Evolutionary conservation across 2,888 invertebrate species (phyloP), one percentile per base, ranked within the genome.

Genomic region (Lasioglossum figueresi): DNA sequence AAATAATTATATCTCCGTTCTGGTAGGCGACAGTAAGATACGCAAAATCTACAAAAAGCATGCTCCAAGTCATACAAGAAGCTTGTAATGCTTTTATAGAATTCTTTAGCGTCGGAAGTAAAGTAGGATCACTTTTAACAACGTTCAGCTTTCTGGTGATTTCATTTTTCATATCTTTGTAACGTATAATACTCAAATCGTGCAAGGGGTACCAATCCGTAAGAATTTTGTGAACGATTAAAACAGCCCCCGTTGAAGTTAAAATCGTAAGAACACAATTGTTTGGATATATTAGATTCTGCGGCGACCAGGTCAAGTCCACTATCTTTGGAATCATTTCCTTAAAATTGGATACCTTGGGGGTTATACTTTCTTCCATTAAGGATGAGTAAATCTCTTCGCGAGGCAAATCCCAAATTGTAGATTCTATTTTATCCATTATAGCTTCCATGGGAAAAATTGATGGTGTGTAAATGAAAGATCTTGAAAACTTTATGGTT

Each of bases 61-160:
- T 59, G 74, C 95, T 95, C 95, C 95, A 95, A 23, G 88, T 79
- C 2, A 93, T 85, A n/a, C 92, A 88, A 6, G 93, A 93, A 6
- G 92, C 92, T 45, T 92, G 87, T 2, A 94, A 80, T 48, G 90
- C 81, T 59, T 92, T 88, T 1, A 93, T 74, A 43, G 86, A 90
- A 6, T 85, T 80, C 71, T 34, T 89, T 34, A 90, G 72, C 23
- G 23, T 70, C 45, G 40, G 45, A 59, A 43, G 73, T 0, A 76
- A 59, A 2, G 71, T 40, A 19, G 83, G 31, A 40, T 86, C 45
- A 19, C 63, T 45, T 40, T 78, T 45, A 31, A 45, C 73, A 43
- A 81, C 76, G 31, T 76, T 75, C 0, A 83, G 16, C 59, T 85
- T 71, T 2, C 40, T 43, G 40, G 77, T 73, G 31, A 91, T 84